Conservation (phyloP, 2,888 invertebrate species). For the Rhaphigaster nebulosa region DNA sequence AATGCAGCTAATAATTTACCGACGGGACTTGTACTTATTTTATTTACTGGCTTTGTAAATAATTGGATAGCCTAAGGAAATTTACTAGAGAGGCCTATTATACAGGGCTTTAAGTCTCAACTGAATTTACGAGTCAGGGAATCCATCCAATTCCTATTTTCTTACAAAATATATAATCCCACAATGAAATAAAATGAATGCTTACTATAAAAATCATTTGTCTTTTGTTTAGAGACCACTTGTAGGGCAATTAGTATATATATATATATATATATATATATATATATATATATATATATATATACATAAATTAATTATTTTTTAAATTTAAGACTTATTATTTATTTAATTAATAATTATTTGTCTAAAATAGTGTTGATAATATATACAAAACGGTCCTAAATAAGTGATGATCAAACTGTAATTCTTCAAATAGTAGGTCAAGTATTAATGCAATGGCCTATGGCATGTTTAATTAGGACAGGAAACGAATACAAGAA, state of each 20-base stretch:
- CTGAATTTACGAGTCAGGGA: constrained; percentile 1
- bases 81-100: constrained; percentile 44
- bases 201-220: neutral
- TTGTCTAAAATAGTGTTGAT: no score
- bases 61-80: constrained; percentile 42
- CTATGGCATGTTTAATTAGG: no score
- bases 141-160: constrained; percentile 13
- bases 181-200: neutral
- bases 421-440: no score
- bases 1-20: constrained; percentile 14
- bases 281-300: no score
- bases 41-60: constrained; percentile 48
- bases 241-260: neutral
- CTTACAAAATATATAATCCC: constrained; percentile 41
- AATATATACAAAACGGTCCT: no score
- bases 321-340: no score
- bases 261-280: no score
- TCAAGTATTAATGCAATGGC: no score
- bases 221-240: neutral
- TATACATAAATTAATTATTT: no score
- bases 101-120: neutral
- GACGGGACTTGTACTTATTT: neutral
- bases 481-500: no score
- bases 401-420: no score
- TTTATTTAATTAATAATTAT: no score